Base-by-base conservation (phyloP, 2,797 vertebrate species). In the Steatocranus sp. region DNA sequence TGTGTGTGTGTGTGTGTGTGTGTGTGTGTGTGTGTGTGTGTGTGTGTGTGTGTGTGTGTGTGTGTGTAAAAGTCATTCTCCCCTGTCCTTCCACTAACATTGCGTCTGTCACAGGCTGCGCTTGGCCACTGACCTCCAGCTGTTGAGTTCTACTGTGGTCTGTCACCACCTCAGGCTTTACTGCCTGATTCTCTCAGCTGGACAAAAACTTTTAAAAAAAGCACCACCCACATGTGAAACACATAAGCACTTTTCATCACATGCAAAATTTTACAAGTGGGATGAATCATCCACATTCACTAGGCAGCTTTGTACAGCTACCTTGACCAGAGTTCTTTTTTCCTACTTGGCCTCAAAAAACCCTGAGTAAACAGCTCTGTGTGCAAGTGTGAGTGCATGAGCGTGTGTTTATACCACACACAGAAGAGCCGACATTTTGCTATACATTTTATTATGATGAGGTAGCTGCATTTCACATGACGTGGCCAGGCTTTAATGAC, bases 401-500 rank as follows among this genome's bases (percentile, higher is more conserved):
- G 38, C 36, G 46, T 58, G 84, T 8, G 66, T 30, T 50, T 20
- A 70, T 10, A 23, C 20, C 43, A 79, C 50, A 77, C 75, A 85
- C 68, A 82, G 66, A 82, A 38, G 73, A 54, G 82, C 41, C 61
- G 78, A 75, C 83, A 89, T 88, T 89, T 91, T 87, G 85, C 90
- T 87, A 58, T 78, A 86, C 87, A 87, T 94, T 94, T 91, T 89
- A 93, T 83, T 79, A 85, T n/a, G 4, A 86, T 93, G 92, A 94
- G 89, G 92, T 93, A 80, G 88, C 63, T 63, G 76, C 80, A 14
- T 90, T 89, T 80, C 83, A 88, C 86, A 90, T 90, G 75, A 86
- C 87, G 78, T 86, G 89, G 89, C 86, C 41, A 36, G 76, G 77
- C 79, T 80, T 25, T 95, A 96, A 96, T 96, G 93, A 95, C 90